Percentiles rank a stretch among this genome's conserved stretches.
These are phyloP conservation scores for Tipula confusa DNA, from an alignment of 2,888 invertebrate genomes.

Conservation along the genomic window DNA sequence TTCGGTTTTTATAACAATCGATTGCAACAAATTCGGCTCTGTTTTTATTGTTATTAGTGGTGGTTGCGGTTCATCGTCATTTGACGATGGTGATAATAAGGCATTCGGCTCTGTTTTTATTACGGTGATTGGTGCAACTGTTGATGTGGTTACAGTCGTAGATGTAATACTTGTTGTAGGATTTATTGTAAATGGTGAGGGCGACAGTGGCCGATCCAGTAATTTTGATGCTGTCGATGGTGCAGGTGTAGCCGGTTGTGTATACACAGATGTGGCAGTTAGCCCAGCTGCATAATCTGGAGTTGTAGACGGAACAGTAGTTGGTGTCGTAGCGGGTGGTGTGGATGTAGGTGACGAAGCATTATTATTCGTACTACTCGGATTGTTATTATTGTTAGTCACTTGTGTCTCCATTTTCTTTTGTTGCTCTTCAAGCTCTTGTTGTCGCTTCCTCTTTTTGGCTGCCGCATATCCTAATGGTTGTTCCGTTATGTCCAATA, in stretches of 20 bases:
- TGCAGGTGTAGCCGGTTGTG: constrained; percentile 50
- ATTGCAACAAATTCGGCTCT: neutral
- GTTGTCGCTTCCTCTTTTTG: constrained; percentile 81
- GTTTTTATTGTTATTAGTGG: neutral
- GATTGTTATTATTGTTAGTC: constrained; percentile 36
- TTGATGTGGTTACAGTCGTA: constrained; percentile 27
- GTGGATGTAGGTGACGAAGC: constrained; percentile 42
- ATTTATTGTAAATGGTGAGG: neutral
- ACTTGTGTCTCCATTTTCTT: constrained; percentile 58
- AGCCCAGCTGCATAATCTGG: constrained; percentile 83
- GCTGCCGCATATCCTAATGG: constrained; percentile 79
- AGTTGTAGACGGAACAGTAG: constrained; percentile 52
- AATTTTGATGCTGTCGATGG: constrained; percentile 27
- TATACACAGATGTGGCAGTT: constrained; percentile 54
- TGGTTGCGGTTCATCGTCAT: neutral
- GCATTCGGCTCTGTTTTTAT: neutral
- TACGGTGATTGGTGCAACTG: neutral
- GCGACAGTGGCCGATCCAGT: neutral
- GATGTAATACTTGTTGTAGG: neutral
- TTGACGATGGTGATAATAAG: neutral
- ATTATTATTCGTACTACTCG: constrained; percentile 37
- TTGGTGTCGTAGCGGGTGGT: constrained; percentile 42
- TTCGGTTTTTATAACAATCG: neutral
- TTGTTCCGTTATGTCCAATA: constrained; percentile 90
- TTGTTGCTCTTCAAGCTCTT: constrained; percentile 63